Percentiles rank a stretch among this genome's conserved stretches.
These are phyloP conservation scores for Montipora capitata DNA, from an alignment of 92 coral and sea anemone genomes.

Conservation along the genomic window DNA sequence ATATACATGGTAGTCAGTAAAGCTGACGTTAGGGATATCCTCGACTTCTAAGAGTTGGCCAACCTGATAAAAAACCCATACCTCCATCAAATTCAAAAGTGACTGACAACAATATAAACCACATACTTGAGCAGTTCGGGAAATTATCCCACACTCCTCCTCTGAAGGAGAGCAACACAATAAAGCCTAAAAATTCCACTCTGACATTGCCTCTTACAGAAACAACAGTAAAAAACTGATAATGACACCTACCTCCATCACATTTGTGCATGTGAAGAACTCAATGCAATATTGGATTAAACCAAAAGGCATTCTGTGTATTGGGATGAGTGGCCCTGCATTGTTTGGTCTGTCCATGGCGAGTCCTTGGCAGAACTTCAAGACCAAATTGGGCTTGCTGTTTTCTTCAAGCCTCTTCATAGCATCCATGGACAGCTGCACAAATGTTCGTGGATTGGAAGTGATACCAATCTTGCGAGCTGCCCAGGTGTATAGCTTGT, in stretches of 20 bases:
- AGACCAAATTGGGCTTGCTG: conserved; percentile 34
- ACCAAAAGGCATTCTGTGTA: conserved; percentile 38
- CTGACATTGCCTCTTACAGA: not conserved
- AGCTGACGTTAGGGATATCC: too few species aligned
- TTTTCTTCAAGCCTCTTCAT: conserved; percentile 47
- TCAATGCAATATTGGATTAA: conserved; percentile 41
- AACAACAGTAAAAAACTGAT: not conserved
- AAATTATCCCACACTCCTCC: not conserved
- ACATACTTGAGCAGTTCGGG: not conserved
- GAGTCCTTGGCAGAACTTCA: conserved; percentile 30
- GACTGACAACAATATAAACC: not conserved
- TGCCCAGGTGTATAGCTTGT: not conserved
- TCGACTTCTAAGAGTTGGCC: too few species aligned
- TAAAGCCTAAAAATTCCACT: not conserved
- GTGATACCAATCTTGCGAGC: not conserved
- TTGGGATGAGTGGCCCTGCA: conserved; percentile 29
- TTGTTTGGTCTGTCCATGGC: conserved; percentile 37
- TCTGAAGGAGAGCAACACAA: not conserved
- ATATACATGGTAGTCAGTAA: not conserved
- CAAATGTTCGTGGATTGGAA: not conserved
- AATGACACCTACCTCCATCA: conserved; percentile 34
- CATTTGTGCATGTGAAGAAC: conserved; percentile 50
- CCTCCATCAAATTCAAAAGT: not conserved
- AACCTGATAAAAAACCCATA: not conserved
- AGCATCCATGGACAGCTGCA: conserved; percentile 42